Evolutionary conservation across 1,140 invertebrate species (phyloP).

Genomic region (Sminthurinus signatus): DNA sequence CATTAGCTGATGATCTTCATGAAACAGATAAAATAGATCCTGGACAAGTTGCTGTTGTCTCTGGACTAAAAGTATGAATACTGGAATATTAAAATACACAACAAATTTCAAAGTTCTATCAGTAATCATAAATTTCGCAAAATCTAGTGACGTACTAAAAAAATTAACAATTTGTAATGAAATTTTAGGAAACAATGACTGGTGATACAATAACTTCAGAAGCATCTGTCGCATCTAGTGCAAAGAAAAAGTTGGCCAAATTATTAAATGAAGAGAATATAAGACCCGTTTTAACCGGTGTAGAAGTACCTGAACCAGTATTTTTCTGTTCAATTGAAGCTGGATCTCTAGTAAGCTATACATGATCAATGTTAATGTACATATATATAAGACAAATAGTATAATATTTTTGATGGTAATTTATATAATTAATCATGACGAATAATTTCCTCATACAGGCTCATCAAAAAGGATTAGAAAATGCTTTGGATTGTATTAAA

Average conservation of each 20-base stretch:
- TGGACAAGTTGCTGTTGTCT: slow-evolving; percentile 87
- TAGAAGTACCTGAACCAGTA: slow-evolving; percentile 80
- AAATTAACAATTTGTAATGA: background rate
- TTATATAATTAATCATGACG: background rate
- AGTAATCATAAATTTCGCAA: background rate
- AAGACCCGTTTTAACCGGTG: slow-evolving; percentile 52
- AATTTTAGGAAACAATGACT: slow-evolving; percentile 58
- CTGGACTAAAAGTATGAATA: slow-evolving; percentile 67
- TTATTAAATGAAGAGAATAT: slow-evolving; percentile 41
- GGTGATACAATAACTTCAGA: slow-evolving; percentile 77
- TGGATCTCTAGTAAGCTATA: slow-evolving; percentile 56
- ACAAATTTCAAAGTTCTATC: background rate
- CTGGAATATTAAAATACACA: too few species aligned
- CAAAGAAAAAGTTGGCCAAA: slow-evolving; percentile 51
- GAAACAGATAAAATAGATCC: slow-evolving; percentile 58
- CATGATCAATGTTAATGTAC: background rate
- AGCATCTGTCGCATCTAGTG: slow-evolving; percentile 51
- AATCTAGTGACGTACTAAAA: background rate
- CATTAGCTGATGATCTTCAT: slow-evolving; percentile 78
- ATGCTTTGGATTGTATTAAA: slow-evolving; percentile 73
- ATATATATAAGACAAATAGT: too few species aligned
- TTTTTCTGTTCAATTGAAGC: slow-evolving; percentile 97
- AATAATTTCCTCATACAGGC: slow-evolving; percentile 43
- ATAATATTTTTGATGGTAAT: background rate
- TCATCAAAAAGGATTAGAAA: slow-evolving; percentile 68